Evolutionary conservation across 2,797 vertebrate species (phyloP), one percentile per base, ranked within the genome.

Genomic region (Hemibagrus guttatus): DNA sequence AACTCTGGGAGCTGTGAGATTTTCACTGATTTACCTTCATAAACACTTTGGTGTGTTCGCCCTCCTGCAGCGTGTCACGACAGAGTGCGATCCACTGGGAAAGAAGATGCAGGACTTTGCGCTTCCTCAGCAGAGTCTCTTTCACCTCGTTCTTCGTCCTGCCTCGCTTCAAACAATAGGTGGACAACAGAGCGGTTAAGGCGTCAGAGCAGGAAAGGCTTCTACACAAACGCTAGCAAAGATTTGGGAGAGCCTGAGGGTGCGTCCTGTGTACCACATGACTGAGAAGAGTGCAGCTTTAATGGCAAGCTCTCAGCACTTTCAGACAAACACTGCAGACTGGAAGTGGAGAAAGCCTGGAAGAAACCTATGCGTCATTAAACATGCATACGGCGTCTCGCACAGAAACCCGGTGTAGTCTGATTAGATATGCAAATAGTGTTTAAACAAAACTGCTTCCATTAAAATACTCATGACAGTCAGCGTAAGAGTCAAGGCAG

Each of bases 1-100:
- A 64, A 35, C 63, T 16, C 56, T 59, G 35, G 58, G 54, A 61
- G 35, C 31, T 39, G 6, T 42, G 58, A 61, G 56, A 61, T 80
- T 61, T 61, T 35, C 58, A 61, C 54, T 42, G 78, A 61, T 42
- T 80, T n/a, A 99, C 98, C 98, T 98, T 99, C 91, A 98, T 94
- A 93, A 99, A 98, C 56, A 97, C 92, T 88, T 98, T 98, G 89
- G 98, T 96, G 78, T 97, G 96, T 61, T 98, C 97, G 64, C 98
- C 97, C 84, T 98, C 97, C 0, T 95, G 96, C 86, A 98, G 94
- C 95, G 97, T 97, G 91, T 97, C 96, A 92, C 93, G 96, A 93
- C 98, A 97, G 49, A 98, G 96, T 46, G 93, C 92, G 89, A 96
- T 96, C 98, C 98, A 99, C 90, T 98, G 97, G 42, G 97, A 98